Evolutionary conservation across 1,140 invertebrate genomes (phyloP).

Genomic region (Helicoverpa armigera): DNA sequence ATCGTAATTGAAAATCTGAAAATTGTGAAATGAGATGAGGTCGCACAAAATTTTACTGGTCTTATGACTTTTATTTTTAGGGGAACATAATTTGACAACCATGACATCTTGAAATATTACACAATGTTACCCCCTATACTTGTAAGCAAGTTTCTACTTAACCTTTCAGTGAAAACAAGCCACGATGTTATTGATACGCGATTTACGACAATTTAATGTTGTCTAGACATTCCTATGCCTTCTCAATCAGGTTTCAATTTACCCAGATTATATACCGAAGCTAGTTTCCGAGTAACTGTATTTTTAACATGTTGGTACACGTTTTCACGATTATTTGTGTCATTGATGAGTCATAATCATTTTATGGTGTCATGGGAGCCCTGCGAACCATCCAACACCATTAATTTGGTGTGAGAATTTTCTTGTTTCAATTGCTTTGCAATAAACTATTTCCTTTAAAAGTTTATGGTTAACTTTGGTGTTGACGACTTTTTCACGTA

Average conservation of each 20-base stretch:
- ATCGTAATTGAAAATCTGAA: too few species aligned
- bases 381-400: background rate
- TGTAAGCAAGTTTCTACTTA: background rate
- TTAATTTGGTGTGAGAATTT: constrained; percentile 7
- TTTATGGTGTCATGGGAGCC: constrained; percentile 31
- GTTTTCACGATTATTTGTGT: constrained; percentile 20
- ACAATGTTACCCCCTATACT: too few species aligned
- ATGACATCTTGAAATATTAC: too few species aligned
- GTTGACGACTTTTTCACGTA: too few species aligned
- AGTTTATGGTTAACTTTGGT: too few species aligned
- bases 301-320: constrained; percentile 16
- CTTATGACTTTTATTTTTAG: too few species aligned
- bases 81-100: too few species aligned
- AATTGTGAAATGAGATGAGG: too few species aligned
- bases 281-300: constrained; percentile 1
- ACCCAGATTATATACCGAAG: background rate
- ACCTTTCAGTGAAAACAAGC: background rate
- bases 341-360: constrained; percentile 28
- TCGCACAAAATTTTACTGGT: too few species aligned
- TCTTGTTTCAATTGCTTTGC: background rate
- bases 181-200: background rate
- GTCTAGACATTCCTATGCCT: constrained; percentile 11
- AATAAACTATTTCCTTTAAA: too few species aligned
- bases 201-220: background rate
- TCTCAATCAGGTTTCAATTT: constrained; percentile 27